Conservation (phyloP, 2,888 invertebrate species). For the Osmoderma eremita region DNA sequence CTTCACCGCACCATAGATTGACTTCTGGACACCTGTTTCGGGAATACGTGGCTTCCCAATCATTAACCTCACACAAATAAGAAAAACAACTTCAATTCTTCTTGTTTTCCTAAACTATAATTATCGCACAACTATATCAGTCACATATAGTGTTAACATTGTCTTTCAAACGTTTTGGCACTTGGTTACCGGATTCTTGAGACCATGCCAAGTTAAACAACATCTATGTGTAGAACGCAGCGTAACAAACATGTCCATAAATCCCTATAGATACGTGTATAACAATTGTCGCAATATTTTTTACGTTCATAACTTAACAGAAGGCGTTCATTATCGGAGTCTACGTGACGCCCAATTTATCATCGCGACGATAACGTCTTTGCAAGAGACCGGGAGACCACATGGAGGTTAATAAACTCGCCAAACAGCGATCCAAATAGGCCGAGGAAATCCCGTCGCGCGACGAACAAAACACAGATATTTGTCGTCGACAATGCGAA, state of each 20-base stretch:
- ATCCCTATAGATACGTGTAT: too few species aligned
- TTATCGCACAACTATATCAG: too few species aligned
- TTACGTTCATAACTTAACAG: conserved; percentile 13
- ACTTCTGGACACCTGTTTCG: too few species aligned
- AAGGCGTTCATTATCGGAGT: conserved; percentile 24
- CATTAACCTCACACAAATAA: too few species aligned
- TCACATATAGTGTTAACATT: neutral
- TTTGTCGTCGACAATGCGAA: conserved; percentile 21
- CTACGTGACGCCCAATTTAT: conserved; percentile 36
- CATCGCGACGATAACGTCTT: conserved; percentile 32
- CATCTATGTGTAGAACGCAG: too few species aligned
- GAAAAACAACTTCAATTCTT: too few species aligned
- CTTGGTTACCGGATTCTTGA: neutral
- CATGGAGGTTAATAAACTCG: conserved; percentile 34
- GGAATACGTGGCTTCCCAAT: too few species aligned
- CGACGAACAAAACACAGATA: too few species aligned
- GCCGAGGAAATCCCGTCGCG: conserved; percentile 14
- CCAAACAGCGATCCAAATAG: conserved; percentile 30
- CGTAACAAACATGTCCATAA: conserved; percentile 21
- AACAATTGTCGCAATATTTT: conserved; percentile 23
- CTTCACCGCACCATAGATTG: too few species aligned
- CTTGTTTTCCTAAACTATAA: too few species aligned
- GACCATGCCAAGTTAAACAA: too few species aligned
- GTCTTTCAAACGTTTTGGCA: too few species aligned
- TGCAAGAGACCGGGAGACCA: conserved; percentile 21